Evolutionary conservation across 2,113 vertebrate species (phyloP).

Genomic region (Rhinoderma darwinii): DNA sequence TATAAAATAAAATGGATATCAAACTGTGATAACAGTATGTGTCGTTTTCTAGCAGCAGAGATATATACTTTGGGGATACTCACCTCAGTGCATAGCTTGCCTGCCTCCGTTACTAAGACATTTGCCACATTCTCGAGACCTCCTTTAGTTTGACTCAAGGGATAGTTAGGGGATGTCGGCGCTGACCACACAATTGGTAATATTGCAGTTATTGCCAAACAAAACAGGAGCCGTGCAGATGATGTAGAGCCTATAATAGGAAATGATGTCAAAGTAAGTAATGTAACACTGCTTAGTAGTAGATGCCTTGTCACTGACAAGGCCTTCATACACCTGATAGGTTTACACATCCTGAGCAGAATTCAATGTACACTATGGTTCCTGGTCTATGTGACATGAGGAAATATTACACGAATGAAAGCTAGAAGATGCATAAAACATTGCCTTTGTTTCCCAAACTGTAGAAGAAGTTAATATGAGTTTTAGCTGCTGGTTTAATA

Average conservation of each 20-base stretch:
- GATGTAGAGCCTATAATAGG: neutral
- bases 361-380: neutral
- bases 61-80: slow-evolving; percentile 50
- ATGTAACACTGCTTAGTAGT: neutral
- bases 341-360: neutral
- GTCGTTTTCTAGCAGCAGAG: neutral
- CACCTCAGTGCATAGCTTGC: slow-evolving; percentile 68
- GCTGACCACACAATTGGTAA: neutral
- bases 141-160: neutral
- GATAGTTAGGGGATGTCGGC: neutral
- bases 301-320: neutral
- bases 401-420: neutral
- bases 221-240: neutral
- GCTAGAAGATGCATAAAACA: neutral
- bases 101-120: slow-evolving; percentile 57
- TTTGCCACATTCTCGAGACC: slow-evolving; percentile 48
- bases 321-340: too few relatives aligned
- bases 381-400: neutral
- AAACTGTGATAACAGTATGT: too few relatives aligned
- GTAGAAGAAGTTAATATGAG: neutral
- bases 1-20: too few relatives aligned
- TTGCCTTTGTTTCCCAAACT: neutral
- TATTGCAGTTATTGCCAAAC: neutral
- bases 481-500: neutral
- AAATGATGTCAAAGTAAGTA: neutral